Conservation (phyloP, 2,797 vertebrate genomes). For the Rhinichthys osculus region DNA sequence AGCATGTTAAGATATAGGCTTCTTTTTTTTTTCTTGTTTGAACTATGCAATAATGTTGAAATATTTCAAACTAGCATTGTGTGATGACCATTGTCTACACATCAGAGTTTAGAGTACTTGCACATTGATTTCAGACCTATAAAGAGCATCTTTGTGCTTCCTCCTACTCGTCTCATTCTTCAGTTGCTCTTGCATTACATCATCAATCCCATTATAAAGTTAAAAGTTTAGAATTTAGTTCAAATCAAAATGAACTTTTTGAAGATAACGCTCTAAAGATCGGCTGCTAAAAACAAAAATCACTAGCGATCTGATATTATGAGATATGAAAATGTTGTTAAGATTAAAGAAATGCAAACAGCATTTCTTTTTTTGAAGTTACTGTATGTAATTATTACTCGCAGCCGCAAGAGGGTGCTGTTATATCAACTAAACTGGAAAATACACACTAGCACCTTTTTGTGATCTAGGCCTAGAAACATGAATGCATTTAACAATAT, state of each 20-base stretch:
- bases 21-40: neutral
- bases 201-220: constrained; percentile 26
- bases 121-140: neutral
- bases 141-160: neutral
- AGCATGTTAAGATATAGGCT: neutral
- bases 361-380: neutral
- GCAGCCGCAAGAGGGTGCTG: constrained; percentile 4
- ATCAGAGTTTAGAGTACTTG: neutral
- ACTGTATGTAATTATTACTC: neutral
- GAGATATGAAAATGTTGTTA: neutral
- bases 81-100: too few species aligned
- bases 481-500: neutral
- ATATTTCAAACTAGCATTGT: neutral
- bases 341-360: neutral
- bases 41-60: neutral
- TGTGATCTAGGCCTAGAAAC: neutral
- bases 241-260: constrained; percentile 1
- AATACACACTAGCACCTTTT: neutral
- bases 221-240: neutral
- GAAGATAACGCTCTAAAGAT: neutral
- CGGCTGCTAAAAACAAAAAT: neutral
- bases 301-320: neutral
- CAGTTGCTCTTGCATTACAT: constrained; percentile 34
- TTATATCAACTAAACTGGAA: neutral
- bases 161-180: neutral